These are phyloP conservation scores for Leptothorax acervorum DNA, from an alignment of 2,888 invertebrate species.

Conservation along the genomic window DNA sequence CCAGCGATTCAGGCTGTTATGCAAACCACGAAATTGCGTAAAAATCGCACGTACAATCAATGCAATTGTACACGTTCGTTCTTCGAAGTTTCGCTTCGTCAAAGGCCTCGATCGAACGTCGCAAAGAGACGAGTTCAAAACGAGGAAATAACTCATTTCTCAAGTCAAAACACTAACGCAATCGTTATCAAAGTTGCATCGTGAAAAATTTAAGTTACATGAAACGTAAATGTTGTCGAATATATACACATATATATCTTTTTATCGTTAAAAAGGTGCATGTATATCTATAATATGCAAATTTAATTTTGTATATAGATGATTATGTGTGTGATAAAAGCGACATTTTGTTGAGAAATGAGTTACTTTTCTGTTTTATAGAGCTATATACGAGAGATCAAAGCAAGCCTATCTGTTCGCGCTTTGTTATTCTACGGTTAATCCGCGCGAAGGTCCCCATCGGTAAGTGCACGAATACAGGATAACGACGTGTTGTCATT, in stretches of 20 bases:
- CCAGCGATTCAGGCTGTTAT: slow-evolving; percentile 66
- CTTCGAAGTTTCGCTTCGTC: slow-evolving; percentile 28
- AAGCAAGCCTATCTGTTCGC: slow-evolving; percentile 53
- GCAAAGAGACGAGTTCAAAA: not conserved
- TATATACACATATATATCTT: not conserved
- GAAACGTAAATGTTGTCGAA: not conserved
- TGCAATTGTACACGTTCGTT: slow-evolving; percentile 56
- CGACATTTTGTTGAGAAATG: not conserved
- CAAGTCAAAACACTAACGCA: slow-evolving; percentile 4
- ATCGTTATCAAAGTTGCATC: not conserved
- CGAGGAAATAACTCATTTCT: slow-evolving; percentile 6
- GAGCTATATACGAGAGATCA: slow-evolving; percentile 55
- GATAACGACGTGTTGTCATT: slow-evolving; percentile 84
- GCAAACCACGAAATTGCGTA: slow-evolving; percentile 51
- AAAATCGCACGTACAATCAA: slow-evolving; percentile 60
- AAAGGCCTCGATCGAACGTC: not conserved
- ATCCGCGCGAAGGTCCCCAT: slow-evolving; percentile 77
- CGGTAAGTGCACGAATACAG: slow-evolving; percentile 82
- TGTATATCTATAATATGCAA: too few relatives aligned
- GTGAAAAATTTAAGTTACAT: not conserved
- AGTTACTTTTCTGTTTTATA: not conserved
- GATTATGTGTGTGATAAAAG: not conserved
- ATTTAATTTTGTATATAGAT: not conserved
- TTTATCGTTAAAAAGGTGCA: not conserved
- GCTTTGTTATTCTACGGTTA: slow-evolving; percentile 81